Evolutionary conservation across 1,140 invertebrate species (phyloP).

Genomic region (Grapholita molesta): DNA sequence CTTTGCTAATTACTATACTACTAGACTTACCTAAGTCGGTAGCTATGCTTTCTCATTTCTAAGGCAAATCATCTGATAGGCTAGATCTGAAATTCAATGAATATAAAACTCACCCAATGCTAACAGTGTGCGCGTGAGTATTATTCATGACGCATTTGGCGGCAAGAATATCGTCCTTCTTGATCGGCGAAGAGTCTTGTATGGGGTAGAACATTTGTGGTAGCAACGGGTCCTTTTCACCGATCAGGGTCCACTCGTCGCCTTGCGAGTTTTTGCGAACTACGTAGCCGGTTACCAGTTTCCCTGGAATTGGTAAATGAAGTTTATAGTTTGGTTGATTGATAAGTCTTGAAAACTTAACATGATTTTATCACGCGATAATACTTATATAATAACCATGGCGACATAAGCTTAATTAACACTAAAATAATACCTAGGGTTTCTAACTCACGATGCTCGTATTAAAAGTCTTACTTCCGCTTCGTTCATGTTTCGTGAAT

Average conservation of each 20-base stretch:
- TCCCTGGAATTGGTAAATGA: slow-evolving; percentile 76
- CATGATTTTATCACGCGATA: no score
- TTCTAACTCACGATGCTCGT: no score
- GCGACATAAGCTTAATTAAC: no score
- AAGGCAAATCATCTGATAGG: no score
- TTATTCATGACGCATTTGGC: slow-evolving; percentile 95
- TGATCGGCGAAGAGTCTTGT: slow-evolving; percentile 80
- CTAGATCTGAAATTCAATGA: no score
- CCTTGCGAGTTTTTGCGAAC: slow-evolving; percentile 80
- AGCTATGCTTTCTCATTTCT: no score
- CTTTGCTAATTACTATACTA: slow-evolving; percentile 80
- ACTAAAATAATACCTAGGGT: no score
- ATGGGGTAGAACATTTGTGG: slow-evolving; percentile 98
- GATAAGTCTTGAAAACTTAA: no score
- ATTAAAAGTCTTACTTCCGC: no score
- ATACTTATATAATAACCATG: no score
- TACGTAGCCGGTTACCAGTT: slow-evolving; percentile 92
- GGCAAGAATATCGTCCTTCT: slow-evolving; percentile 88
- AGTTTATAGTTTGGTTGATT: background rate
- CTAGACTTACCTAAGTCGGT: no score
- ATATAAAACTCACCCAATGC: slow-evolving; percentile 86
- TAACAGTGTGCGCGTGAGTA: slow-evolving; percentile 79
- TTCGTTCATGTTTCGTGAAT: no score
- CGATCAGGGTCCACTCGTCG: slow-evolving; percentile 89
- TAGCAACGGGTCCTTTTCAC: slow-evolving; percentile 93